Conservation (phyloP, 2,113 vertebrate genomes). For the Isurus oxyrinchus region DNA sequence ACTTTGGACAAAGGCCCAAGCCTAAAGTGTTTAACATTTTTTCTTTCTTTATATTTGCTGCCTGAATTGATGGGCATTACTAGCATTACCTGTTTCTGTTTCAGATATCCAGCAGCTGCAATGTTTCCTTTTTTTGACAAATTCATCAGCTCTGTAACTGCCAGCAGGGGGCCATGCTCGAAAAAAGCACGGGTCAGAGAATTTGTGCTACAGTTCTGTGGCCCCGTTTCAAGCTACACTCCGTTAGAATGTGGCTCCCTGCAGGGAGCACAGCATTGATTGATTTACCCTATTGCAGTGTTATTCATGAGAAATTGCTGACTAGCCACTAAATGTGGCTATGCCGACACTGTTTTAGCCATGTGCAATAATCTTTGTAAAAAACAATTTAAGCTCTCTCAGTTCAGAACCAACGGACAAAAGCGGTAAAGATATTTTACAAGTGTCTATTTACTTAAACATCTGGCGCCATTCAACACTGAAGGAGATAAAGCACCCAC, state of each 20-base stretch:
- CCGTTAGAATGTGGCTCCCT: not conserved
- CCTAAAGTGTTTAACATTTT: not conserved
- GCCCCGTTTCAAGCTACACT: not conserved
- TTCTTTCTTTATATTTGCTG: not conserved
- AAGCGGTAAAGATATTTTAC: not conserved
- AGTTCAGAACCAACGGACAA: not conserved
- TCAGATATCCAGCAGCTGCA: not conserved
- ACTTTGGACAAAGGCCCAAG: not conserved
- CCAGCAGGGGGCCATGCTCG: not conserved
- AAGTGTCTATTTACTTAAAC: not conserved
- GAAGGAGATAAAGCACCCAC: not conserved
- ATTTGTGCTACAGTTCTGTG: not conserved
- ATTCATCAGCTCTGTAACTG: not conserved
- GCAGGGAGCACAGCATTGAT: not conserved
- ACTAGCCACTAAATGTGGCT: not conserved
- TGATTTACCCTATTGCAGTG: not conserved
- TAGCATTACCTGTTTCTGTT: not conserved
- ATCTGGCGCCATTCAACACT: not conserved
- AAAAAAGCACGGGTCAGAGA: not conserved
- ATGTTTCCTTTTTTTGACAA: not conserved
- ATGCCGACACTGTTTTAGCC: not conserved
- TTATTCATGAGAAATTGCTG: not conserved
- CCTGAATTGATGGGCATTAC: not conserved
- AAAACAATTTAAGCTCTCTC: not conserved
- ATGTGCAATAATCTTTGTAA: not conserved